A percentile compares a stretch with the other conserved stretches of the same genome.
Evolutionary conservation across 2,888 invertebrate species (phyloP).

Genomic region (Drosophila mimetica): DNA sequence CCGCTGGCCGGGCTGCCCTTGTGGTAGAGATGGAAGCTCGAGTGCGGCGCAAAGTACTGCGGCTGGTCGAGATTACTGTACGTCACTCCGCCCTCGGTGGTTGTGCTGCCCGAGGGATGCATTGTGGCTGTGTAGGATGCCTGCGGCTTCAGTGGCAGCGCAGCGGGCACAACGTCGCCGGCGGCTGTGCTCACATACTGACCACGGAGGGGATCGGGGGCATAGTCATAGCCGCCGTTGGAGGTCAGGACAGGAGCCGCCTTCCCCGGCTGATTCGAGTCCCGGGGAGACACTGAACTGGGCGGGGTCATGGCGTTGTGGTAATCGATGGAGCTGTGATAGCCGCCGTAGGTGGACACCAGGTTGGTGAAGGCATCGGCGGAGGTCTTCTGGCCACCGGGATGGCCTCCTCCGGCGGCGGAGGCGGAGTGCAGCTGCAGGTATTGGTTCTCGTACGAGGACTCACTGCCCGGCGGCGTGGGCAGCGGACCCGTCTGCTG

Average conservation of each 20-base stretch:
- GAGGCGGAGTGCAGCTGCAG: constrained; percentile 85
- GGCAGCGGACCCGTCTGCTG: constrained; percentile 90
- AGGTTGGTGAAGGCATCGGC: constrained; percentile 87
- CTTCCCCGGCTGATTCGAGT: constrained; percentile 87
- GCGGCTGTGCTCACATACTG: constrained; percentile 78
- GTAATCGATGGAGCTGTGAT: constrained; percentile 90
- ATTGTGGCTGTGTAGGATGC: constrained; percentile 93
- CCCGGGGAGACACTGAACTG: constrained; percentile 97
- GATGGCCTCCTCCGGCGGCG: constrained; percentile 63
- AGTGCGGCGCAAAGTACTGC: constrained; percentile 92
- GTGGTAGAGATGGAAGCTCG: constrained; percentile 95
- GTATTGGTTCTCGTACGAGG: constrained; percentile 88
- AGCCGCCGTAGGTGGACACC: constrained; percentile 86
- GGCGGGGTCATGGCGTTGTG: constrained; percentile 98
- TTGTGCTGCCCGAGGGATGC: constrained; percentile 83
- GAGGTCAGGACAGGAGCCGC: constrained; percentile 69
- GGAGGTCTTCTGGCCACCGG: constrained; percentile 84
- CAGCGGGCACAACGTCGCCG: constrained; percentile 86
- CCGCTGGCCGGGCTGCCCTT: constrained; percentile 89
- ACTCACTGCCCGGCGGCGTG: constrained; percentile 95
- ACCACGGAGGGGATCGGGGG: constrained; percentile 86
- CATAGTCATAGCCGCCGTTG: constrained; percentile 86
- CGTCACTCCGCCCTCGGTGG: constrained; percentile 88
- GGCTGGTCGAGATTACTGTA: constrained; percentile 89
- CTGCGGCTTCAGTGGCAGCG: constrained; percentile 94